Conservation (phyloP, 2,888 invertebrate species). For the Lasioglossum marginatum region DNA sequence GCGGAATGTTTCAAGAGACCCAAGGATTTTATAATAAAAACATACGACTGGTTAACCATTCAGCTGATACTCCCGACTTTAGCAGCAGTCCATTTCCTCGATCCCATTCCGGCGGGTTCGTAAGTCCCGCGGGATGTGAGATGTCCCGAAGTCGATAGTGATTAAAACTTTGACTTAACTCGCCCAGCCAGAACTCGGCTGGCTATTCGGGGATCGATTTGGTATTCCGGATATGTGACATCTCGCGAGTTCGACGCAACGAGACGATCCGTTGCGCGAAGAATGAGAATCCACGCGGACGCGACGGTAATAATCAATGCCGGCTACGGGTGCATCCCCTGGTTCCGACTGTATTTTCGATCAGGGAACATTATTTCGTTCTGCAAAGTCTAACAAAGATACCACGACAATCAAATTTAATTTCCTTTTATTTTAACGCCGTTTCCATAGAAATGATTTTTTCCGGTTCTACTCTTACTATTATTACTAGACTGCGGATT, state of each 20-base stretch:
- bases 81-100: conserved; percentile 68
- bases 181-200: conserved; percentile 71
- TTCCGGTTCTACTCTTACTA: not conserved
- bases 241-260: conserved; percentile 62
- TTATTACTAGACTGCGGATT: not conserved
- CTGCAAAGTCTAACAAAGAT: not conserved
- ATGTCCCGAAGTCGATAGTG: conserved; percentile 81
- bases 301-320: conserved; percentile 62
- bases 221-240: conserved; percentile 77
- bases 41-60: conserved; percentile 68
- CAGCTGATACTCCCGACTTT: conserved; percentile 60
- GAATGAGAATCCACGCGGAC: conserved; percentile 66
- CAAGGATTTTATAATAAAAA: conserved; percentile 76
- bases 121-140: conserved; percentile 73
- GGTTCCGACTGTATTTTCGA: not conserved
- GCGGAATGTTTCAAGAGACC: conserved; percentile 1
- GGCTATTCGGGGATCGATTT: conserved; percentile 78
- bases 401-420: not conserved
- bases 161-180: conserved; percentile 82
- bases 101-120: conserved; percentile 67
- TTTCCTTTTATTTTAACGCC: not conserved
- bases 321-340: conserved; percentile 20
- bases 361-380: not conserved
- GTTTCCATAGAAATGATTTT: not conserved
- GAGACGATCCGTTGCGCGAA: conserved; percentile 61